These are phyloP conservation scores for Hydrocynus forskahlii DNA, from an alignment of 2,797 vertebrate genomes.

Conservation along the genomic window DNA sequence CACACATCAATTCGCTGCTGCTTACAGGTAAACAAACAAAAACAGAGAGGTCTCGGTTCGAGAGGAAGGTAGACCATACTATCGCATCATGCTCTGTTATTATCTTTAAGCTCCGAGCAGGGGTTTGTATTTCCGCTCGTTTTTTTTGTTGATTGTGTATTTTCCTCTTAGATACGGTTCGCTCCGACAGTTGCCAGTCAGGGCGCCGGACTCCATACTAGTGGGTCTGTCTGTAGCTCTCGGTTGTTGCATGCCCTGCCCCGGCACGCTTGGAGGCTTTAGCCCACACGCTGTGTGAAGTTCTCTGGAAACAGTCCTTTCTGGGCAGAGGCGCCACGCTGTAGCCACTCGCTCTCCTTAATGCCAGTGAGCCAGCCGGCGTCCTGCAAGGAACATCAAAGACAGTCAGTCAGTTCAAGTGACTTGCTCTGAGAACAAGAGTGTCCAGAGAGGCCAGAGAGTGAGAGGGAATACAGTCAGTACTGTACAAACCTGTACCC, in stretches of 20 bases:
- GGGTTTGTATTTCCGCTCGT: slow-evolving; percentile 52
- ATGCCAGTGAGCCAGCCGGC: slow-evolving; percentile 96
- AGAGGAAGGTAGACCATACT: slow-evolving; percentile 70
- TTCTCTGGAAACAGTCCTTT: slow-evolving; percentile 98
- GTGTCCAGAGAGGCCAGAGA: background rate
- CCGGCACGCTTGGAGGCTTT: slow-evolving; percentile 48
- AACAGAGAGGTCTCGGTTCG: slow-evolving; percentile 68
- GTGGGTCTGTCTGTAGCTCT: slow-evolving; percentile 68
- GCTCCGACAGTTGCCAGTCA: slow-evolving; percentile 66
- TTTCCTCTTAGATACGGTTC: slow-evolving; percentile 43
- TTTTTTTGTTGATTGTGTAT: slow-evolving; percentile 43
- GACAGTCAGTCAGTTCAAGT: background rate
- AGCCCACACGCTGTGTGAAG: slow-evolving; percentile 87
- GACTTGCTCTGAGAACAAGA: background rate
- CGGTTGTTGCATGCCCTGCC: slow-evolving; percentile 58
- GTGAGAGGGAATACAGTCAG: too few relatives aligned
- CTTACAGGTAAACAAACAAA: slow-evolving; percentile 74
- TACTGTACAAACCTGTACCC: too few relatives aligned
- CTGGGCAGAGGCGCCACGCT: slow-evolving; percentile 76
- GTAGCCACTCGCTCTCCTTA: slow-evolving; percentile 89
- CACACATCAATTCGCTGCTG: slow-evolving; percentile 77
- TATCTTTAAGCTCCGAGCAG: slow-evolving; percentile 61
- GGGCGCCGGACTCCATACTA: slow-evolving; percentile 62
- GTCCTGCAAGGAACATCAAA: slow-evolving; percentile 80
- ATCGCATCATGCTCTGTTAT: slow-evolving; percentile 74